Percentiles rank a stretch among this genome's conserved stretches.
phyloP scores from a whole-genome alignment of 1,140 invertebrate species.

The Daktulosphaira vitifoliae region DNA sequence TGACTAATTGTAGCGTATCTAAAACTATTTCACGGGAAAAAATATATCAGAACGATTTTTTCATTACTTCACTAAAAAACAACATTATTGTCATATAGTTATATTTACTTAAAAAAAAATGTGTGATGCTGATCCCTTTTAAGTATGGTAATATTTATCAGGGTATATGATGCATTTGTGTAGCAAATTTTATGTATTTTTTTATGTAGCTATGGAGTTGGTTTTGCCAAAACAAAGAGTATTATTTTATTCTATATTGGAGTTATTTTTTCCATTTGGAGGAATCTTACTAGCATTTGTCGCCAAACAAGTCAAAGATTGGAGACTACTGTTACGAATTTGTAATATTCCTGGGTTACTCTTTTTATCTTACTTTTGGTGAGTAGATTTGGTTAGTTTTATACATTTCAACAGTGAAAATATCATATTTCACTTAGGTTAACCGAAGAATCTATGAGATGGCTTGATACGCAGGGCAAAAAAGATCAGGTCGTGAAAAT shows the following conservation, averaged over 20 bases:
- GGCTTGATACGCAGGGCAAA: slow-evolving; percentile 50
- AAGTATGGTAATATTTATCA: no score
- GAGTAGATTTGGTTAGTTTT: background rate
- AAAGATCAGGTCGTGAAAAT: slow-evolving; percentile 48
- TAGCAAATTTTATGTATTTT: no score
- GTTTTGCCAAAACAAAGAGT: slow-evolving; percentile 63
- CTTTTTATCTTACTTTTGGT: slow-evolving; percentile 20
- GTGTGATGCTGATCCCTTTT: no score
- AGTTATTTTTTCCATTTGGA: slow-evolving; percentile 60
- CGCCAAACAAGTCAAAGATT: slow-evolving; percentile 46
- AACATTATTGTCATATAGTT: no score
- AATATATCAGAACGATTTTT: no score
- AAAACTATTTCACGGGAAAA: no score
- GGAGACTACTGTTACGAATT: slow-evolving; percentile 3
- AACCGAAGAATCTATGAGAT: slow-evolving; percentile 55
- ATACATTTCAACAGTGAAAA: no score
- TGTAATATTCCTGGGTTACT: slow-evolving; percentile 45
- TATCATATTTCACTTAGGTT: slow-evolving; percentile 44
- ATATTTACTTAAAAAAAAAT: no score
- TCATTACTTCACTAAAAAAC: no score
- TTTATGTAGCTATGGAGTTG: slow-evolving; percentile 58
- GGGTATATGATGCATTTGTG: no score
- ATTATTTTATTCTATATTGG: slow-evolving; percentile 59
- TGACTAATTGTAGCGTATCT: no score
- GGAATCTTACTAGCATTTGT: slow-evolving; percentile 54